Percentiles rank a stretch among this genome's conserved stretches.
These are phyloP conservation scores for Argyresthia albistria DNA, from an alignment of 2,888 invertebrate genomes.

Conservation along the genomic window DNA sequence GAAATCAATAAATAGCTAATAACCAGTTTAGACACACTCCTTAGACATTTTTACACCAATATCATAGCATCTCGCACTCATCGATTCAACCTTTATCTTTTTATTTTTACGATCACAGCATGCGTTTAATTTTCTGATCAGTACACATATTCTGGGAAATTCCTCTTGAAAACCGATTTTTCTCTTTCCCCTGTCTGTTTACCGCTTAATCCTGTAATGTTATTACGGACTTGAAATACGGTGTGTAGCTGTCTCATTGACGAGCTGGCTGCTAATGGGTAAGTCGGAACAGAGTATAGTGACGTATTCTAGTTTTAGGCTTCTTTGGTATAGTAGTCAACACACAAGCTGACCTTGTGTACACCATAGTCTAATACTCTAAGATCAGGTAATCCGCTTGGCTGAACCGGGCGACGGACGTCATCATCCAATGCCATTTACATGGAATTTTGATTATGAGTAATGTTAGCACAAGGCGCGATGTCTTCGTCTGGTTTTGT, in stretches of 20 bases:
- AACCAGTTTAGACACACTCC: not conserved
- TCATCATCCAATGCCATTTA: too few species aligned
- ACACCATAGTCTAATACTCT: too few species aligned
- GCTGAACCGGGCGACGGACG: too few species aligned
- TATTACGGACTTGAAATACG: constrained; percentile 35
- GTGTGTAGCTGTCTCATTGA: constrained; percentile 86
- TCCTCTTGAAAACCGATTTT: constrained; percentile 46
- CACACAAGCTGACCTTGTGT: not conserved
- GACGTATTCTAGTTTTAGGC: not conserved
- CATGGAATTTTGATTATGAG: too few species aligned
- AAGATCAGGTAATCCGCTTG: too few species aligned
- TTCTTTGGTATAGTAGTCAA: not conserved
- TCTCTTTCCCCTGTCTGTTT: constrained; percentile 62
- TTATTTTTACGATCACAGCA: constrained; percentile 39
- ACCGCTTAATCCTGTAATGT: constrained; percentile 57
- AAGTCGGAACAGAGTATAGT: constrained; percentile 56
- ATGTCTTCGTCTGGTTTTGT: too few species aligned
- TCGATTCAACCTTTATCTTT: not conserved
- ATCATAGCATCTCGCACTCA: not conserved
- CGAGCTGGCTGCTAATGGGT: constrained; percentile 86
- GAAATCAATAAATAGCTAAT: not conserved
- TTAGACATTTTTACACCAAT: not conserved
- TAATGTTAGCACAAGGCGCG: too few species aligned
- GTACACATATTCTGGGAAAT: constrained; percentile 22
- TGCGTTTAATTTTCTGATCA: constrained; percentile 31